Evolutionary conservation across 2,113 vertebrate species (phyloP), one percentile per base, ranked within the genome.

Genomic region (Plestiodon gilberti): DNA sequence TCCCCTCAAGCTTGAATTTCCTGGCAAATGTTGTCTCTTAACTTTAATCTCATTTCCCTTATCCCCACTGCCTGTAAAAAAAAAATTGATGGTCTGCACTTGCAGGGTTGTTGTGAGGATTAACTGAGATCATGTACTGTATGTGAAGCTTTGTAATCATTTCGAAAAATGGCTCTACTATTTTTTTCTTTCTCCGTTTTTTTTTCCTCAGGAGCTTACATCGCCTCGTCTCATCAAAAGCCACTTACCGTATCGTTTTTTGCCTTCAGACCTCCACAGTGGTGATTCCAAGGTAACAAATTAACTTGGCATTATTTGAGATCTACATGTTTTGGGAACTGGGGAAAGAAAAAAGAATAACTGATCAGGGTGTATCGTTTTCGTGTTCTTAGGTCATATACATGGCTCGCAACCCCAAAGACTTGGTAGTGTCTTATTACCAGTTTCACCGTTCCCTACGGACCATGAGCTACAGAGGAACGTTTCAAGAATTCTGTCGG

Each of bases 381-480:
- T 30, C 6, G 4, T 0, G n/a, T 1, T 87, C 65, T 0, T 67
- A 99, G 99, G 98, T 99, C 91, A 99, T 99, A 93, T 99, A 99
- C 93, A 99, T 99, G 99, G 99, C 99, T 64, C 98, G 99, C 3
- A 99, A 99, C 93, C 99, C 99, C 71, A 99, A 99, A 96, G 99
- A 99, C 93, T 95, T 99, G 95, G 99, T 99, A 71, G 98, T 99
- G 82, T 99, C 99, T 65, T 99, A 99, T 88, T 99, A 99, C 85
- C 98, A 99, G 96, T 99, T 99, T 94, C 99, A 99, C 90, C 98
- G 99, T 91, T 99, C 98, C 30, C 97, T 99, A 87, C 95, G 99
- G 90, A 99, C 99, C 92, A 99, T 99, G 99, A 99, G 99, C 97
- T 99, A 99, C 97, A 96, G 99, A 3, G 99, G 99, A 91, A 99